phyloP scores from a whole-genome alignment of 2,113 vertebrate species.

The Oceanodroma tethys region DNA sequence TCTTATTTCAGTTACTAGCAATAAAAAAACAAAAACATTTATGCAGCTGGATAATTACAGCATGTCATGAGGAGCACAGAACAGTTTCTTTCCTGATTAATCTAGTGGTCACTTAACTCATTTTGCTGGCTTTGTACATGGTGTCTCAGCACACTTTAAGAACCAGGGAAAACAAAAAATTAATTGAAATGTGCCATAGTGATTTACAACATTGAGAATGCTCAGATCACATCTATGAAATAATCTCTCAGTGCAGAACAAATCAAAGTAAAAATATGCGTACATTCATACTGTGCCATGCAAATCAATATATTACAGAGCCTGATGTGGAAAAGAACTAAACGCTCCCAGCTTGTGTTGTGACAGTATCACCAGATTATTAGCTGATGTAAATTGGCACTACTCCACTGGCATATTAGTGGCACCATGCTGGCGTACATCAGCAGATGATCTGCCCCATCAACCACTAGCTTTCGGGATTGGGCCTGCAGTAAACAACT shows the following conservation, averaged over 20 bases:
- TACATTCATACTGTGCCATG: neutral
- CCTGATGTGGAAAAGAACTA: neutral
- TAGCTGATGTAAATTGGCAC: neutral
- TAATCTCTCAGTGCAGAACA: neutral
- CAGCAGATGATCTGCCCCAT: neutral
- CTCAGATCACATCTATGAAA: neutral
- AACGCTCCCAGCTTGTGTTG: neutral
- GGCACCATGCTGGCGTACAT: neutral
- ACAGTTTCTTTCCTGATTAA: neutral
- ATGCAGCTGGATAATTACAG: neutral
- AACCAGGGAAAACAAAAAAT: neutral
- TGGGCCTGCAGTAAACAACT: neutral
- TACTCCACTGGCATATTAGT: neutral
- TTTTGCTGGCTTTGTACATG: neutral
- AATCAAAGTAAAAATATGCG: neutral
- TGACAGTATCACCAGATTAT: neutral
- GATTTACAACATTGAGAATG: neutral
- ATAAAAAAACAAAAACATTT: neutral
- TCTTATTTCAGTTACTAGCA: neutral
- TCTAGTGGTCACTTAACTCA: neutral
- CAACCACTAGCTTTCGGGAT: neutral
- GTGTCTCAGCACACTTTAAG: neutral
- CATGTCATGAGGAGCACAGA: neutral
- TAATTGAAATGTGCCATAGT: neutral
- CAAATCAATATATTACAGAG: neutral